Conservation (phyloP, 2,797 vertebrate genomes). For the Coregonus suidteri region DNA sequence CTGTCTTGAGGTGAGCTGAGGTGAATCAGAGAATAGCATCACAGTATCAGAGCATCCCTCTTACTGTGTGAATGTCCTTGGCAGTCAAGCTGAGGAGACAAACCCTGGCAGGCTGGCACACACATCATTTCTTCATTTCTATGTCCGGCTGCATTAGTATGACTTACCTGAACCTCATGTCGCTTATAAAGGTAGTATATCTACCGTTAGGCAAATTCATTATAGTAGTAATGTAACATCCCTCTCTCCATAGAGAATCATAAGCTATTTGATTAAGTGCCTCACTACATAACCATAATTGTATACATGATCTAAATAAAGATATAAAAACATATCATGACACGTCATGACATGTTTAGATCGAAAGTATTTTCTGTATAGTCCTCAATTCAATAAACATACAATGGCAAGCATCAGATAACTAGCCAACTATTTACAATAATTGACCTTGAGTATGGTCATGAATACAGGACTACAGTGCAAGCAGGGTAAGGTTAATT, state of each 20-base stretch:
- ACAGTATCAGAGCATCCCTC: conserved; percentile 1
- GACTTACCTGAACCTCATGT: background rate
- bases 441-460: background rate
- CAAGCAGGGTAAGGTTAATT: background rate
- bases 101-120: background rate
- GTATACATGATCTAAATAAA: background rate
- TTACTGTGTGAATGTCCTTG: conserved; percentile 34
- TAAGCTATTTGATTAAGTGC: background rate
- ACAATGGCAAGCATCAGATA: background rate
- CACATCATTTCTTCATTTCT: background rate
- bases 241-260: background rate
- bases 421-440: background rate
- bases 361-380: background rate
- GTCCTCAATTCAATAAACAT: background rate
- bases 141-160: background rate
- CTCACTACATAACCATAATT: background rate
- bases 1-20: conserved; percentile 11
- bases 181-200: background rate
- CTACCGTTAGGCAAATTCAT: background rate
- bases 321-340: background rate
- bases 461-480: background rate
- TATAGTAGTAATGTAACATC: background rate
- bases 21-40: background rate
- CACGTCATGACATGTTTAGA: background rate
- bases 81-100: conserved; percentile 24